phyloP scores from a whole-genome alignment of 2,797 vertebrate genomes.

The Typhlichthys eigenmanni region DNA sequence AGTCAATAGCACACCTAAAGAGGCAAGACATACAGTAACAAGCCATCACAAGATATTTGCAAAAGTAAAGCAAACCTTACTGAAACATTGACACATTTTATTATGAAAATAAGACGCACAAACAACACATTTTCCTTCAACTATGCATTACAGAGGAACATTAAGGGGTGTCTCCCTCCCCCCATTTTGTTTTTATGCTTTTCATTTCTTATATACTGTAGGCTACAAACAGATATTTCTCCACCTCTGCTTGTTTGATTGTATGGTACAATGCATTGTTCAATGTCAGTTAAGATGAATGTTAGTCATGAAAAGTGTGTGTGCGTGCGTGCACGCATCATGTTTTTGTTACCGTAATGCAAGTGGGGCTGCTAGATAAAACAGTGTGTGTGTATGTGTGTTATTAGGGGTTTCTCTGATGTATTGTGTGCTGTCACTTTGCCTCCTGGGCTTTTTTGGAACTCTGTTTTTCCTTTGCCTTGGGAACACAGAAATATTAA shows the following conservation, averaged over 20 bases:
- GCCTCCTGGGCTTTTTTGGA: conserved; percentile 96
- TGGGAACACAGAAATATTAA: conserved; percentile 27
- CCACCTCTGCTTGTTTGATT: conserved; percentile 41
- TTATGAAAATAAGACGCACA: conserved; percentile 82
- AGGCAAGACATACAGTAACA: not conserved
- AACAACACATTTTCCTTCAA: conserved; percentile 66
- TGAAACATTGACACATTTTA: conserved; percentile 74
- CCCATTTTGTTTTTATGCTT: not conserved
- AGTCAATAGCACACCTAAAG: too few relatives aligned
- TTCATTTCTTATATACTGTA: not conserved
- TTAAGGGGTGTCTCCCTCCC: conserved; percentile 11
- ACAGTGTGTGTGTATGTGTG: conserved; percentile 20
- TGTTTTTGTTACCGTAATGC: not conserved
- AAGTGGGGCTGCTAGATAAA: conserved; percentile 39
- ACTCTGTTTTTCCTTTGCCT: conserved; percentile 98
- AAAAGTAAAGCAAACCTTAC: conserved; percentile 14
- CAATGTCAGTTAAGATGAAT: too few relatives aligned
- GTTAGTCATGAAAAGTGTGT: not conserved
- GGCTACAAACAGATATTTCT: conserved; percentile 35
- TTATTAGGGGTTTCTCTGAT: conserved; percentile 24
- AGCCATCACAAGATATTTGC: not conserved
- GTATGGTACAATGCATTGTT: too few relatives aligned
- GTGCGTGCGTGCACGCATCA: not conserved
- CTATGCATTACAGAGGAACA: conserved; percentile 64
- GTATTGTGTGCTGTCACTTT: conserved; percentile 77